Evolutionary conservation across 1,140 invertebrate genomes (phyloP).

Genomic region (Drosophila pruinosa): DNA sequence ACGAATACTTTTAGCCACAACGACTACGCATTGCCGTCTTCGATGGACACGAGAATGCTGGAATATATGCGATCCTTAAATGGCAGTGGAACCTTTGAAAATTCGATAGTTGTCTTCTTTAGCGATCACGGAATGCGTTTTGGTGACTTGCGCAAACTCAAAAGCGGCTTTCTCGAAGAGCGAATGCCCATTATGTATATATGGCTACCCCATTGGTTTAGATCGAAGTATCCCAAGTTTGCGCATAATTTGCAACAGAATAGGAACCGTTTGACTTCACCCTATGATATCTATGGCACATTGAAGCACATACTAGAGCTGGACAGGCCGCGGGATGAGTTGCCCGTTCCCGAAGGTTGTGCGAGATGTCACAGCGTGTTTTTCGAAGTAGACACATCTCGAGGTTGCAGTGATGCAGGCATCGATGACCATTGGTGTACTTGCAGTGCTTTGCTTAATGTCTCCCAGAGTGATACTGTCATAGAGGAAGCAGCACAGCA

Average conservation of each 20-base stretch:
- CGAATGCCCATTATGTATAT: slow-evolving; percentile 93
- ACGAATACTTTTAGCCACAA: slow-evolving; percentile 90
- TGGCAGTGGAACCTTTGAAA: slow-evolving; percentile 85
- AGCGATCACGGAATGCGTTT: slow-evolving; percentile 97
- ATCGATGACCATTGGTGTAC: slow-evolving; percentile 91
- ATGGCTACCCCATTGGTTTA: slow-evolving; percentile 89
- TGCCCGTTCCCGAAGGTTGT: slow-evolving; percentile 81
- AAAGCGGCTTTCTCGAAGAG: slow-evolving; percentile 93
- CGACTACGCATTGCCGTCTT: slow-evolving; percentile 87
- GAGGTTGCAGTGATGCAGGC: slow-evolving; percentile 88
- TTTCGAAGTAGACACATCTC: slow-evolving; percentile 84
- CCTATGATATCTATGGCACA: slow-evolving; percentile 92
- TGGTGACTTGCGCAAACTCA: slow-evolving; percentile 87
- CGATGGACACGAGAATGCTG: slow-evolving; percentile 86
- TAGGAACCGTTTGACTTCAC: slow-evolving; percentile 88
- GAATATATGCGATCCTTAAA: slow-evolving; percentile 86
- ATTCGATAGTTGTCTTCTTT: slow-evolving; percentile 90
- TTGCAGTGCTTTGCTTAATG: slow-evolving; percentile 82
- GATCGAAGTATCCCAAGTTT: slow-evolving; percentile 85
- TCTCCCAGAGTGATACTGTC: slow-evolving; percentile 69
- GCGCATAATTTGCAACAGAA: slow-evolving; percentile 88
- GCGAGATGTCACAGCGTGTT: slow-evolving; percentile 88
- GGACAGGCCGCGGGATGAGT: slow-evolving; percentile 43
- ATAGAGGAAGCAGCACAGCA: slow-evolving; percentile 41
- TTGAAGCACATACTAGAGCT: slow-evolving; percentile 82